phyloP scores from a whole-genome alignment of 2,797 vertebrate species.

The Pseudocheirus occidentalis region DNA sequence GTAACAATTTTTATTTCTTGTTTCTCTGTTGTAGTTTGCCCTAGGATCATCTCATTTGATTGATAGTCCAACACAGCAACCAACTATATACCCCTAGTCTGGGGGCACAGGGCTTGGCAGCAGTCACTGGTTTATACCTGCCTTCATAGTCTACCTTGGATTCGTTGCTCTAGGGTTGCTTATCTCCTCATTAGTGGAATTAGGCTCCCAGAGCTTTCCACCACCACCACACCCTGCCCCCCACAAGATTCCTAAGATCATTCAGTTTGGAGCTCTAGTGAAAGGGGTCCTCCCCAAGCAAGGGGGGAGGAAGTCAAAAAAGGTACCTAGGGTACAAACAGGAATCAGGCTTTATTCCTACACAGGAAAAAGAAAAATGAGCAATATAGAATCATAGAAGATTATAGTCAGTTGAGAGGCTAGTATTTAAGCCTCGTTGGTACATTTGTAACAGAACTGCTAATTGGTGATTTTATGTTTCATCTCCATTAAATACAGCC shows the following conservation, averaged over 20 bases:
- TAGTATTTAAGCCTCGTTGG: neutral
- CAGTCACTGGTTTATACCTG: neutral
- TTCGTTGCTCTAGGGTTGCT: neutral
- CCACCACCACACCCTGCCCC: neutral
- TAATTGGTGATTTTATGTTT: neutral
- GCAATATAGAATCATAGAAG: neutral
- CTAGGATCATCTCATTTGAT: constrained; percentile 35
- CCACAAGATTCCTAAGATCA: neutral
- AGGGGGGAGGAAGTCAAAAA: neutral
- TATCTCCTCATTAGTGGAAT: neutral
- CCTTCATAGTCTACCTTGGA: neutral
- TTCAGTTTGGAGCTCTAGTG: neutral
- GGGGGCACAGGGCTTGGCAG: neutral
- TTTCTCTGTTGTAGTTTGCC: constrained; percentile 48
- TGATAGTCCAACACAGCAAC: neutral
- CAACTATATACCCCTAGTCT: neutral
- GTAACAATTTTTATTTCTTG: constrained; percentile 20
- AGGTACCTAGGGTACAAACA: neutral
- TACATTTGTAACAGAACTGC: neutral
- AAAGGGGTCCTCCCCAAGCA: neutral
- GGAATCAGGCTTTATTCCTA: neutral
- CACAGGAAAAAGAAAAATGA: neutral
- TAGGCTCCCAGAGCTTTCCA: neutral
- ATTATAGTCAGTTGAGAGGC: neutral
- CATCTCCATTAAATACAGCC: neutral